Conservation (phyloP, 2,797 vertebrate genomes). For the Anguilla pacifica region DNA sequence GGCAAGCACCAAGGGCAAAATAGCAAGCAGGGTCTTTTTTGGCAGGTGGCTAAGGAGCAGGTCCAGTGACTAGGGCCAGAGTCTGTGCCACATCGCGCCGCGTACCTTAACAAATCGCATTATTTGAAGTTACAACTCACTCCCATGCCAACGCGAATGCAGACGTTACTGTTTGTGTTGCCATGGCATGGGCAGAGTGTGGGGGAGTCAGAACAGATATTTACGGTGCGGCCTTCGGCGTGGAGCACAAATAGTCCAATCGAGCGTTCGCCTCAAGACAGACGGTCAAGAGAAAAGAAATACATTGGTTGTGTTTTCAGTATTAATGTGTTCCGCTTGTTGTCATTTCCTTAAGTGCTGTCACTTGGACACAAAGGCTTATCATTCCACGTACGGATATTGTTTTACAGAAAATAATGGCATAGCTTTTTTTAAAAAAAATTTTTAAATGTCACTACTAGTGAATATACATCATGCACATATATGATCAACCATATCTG, state of each 20-base stretch:
- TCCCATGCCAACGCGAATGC: not conserved
- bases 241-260: not conserved
- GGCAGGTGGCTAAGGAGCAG: not conserved
- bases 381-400: not conserved
- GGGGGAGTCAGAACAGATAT: not conserved
- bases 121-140: not conserved
- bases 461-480: not conserved
- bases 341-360: not conserved
- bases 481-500: not conserved
- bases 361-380: not conserved
- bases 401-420: not conserved
- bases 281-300: not conserved
- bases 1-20: not conserved
- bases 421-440: not conserved
- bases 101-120: not conserved
- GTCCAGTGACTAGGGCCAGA: not conserved
- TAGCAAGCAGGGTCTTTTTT: not conserved
- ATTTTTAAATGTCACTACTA: not conserved
- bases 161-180: not conserved
- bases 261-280: not conserved
- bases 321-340: not conserved
- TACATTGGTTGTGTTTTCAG: not conserved
- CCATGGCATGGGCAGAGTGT: conserved; percentile 4
- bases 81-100: not conserved
- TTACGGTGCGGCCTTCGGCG: conserved; percentile 1